Percentiles rank a stretch among this genome's conserved stretches.
Conservation (phyloP, 1,140 invertebrate genomes). For the Drosophila guanche region DNA sequence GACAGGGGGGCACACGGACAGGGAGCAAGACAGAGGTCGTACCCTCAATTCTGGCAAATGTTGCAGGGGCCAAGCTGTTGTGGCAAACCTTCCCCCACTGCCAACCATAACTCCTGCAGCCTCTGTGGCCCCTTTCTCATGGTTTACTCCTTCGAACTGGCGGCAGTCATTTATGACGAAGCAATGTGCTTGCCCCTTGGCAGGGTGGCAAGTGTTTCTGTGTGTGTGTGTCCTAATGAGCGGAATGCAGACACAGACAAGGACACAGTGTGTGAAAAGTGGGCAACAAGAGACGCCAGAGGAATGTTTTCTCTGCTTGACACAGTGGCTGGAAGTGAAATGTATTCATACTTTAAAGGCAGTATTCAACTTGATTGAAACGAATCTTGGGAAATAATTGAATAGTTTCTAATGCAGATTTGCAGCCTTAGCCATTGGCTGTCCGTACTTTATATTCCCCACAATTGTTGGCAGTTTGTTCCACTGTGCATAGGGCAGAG, state of each 20-base stretch:
- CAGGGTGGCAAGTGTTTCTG: neutral
- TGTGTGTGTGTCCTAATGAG: constrained; percentile 68
- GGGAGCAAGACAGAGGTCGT: neutral
- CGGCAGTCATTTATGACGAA: constrained; percentile 72
- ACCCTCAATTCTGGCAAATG: constrained; percentile 30
- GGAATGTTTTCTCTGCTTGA: no score
- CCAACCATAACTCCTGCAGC: no score
- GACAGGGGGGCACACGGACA: neutral
- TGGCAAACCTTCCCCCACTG: no score
- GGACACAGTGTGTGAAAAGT: constrained; percentile 2
- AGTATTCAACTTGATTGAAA: no score
- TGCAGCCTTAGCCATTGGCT: no score
- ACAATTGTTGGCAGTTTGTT: neutral
- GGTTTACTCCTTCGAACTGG: constrained; percentile 38
- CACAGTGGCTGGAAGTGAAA: no score
- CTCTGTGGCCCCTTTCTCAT: neutral
- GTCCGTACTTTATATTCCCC: neutral
- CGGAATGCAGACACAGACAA: constrained; percentile 27
- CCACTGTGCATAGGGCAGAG: constrained; percentile 31
- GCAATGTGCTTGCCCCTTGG: constrained; percentile 51
- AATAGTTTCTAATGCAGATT: no score
- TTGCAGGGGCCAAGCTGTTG: constrained; percentile 57
- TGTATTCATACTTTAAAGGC: neutral
- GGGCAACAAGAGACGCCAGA: no score
- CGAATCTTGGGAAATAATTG: no score